Evolutionary conservation across 1,140 invertebrate species (phyloP).

Genomic region (Aphaenogaster floridana): DNA sequence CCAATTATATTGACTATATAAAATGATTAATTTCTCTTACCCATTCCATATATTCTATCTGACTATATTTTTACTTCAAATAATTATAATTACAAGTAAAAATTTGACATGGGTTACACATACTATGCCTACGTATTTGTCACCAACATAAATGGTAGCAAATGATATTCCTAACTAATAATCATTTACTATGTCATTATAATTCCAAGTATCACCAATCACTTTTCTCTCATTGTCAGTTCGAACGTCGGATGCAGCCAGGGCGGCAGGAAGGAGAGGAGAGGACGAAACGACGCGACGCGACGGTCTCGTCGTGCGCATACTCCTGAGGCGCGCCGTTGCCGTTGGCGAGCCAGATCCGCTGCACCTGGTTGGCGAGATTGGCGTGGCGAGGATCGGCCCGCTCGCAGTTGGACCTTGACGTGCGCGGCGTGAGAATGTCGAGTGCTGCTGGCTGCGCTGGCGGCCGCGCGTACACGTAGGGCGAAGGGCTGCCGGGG

Average conservation of each 20-base stretch:
- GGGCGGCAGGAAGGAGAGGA: not conserved
- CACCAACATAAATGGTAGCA: too few species aligned
- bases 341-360: not conserved
- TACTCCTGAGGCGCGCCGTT: conserved; percentile 23
- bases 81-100: too few species aligned
- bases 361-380: not conserved
- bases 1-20: too few species aligned
- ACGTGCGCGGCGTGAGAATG: conserved; percentile 24
- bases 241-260: not conserved
- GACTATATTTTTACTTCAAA: too few species aligned
- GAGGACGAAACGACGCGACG: not conserved
- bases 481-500: not conserved
- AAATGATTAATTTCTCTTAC: too few species aligned
- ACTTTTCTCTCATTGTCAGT: not conserved
- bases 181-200: too few species aligned
- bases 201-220: too few species aligned
- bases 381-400: conserved; percentile 14
- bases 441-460: not conserved
- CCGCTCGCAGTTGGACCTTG: conserved; percentile 29
- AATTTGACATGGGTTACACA: too few species aligned
- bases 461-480: conserved; percentile 3
- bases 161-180: too few species aligned
- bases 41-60: too few species aligned
- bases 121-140: too few species aligned
- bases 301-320: not conserved